Evolutionary conservation across 2,888 invertebrate species (phyloP).

Genomic region (Gastrophysa polygoni): DNA sequence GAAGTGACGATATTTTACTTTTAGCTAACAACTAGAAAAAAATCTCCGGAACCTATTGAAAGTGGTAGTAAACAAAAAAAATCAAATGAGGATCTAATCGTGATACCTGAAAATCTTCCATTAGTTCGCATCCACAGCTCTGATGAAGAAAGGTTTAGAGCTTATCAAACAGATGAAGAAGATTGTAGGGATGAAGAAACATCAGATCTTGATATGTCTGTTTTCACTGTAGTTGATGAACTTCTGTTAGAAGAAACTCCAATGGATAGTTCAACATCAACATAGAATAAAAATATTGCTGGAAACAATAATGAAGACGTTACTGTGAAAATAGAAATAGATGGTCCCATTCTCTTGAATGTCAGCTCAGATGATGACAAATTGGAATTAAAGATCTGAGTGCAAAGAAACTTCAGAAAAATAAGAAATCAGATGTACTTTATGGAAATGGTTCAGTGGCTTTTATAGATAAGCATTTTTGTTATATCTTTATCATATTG

Average conservation of each 20-base stretch:
- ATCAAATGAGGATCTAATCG: not conserved
- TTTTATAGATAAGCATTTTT: slow-evolving; percentile 15
- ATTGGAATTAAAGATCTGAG: no score
- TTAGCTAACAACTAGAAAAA: no score
- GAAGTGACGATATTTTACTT: no score
- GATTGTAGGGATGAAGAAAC: not conserved
- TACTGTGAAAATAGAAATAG: not conserved
- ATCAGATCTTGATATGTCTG: not conserved
- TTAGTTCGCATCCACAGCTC: not conserved
- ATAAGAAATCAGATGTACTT: no score
- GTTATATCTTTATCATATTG: no score
- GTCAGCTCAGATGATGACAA: not conserved
- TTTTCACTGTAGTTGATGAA: not conserved
- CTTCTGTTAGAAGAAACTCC: not conserved
- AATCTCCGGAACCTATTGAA: not conserved
- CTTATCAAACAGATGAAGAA: not conserved
- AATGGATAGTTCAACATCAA: no score
- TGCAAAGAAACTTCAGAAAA: no score
- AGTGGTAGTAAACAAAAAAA: not conserved
- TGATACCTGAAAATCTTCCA: not conserved
- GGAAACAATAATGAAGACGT: not conserved
- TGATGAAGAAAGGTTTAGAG: slow-evolving; percentile 8
- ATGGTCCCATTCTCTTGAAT: not conserved
- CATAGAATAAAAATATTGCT: not conserved
- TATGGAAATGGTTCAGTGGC: slow-evolving; percentile 4